Evolutionary conservation across 2,113 vertebrate genomes (phyloP), one percentile per base, ranked within the genome.

Genomic region (Sclerurus mexicanus): DNA sequence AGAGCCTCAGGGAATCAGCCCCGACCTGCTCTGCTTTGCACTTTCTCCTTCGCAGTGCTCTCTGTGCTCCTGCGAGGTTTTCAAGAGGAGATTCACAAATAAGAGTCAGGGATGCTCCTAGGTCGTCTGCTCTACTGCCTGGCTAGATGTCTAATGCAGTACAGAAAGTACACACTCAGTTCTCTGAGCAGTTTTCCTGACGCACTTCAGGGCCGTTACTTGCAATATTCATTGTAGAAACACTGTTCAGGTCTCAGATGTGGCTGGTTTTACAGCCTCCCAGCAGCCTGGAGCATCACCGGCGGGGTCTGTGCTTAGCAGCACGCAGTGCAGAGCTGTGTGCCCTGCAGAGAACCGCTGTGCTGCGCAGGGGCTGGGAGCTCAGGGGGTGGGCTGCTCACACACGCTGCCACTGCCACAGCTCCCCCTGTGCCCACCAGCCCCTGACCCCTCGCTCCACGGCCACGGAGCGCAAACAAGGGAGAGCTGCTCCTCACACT

Each of bases 301-400:
- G 14, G 5, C 37, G 39, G 31, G 59, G 4, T 10, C 47, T n/a
- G 83, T 74, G 63, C 68, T n/a, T 22, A 40, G 82, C 63, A 30
- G 72, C 49, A 10, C 11, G n/a, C 49, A 69, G 3, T 12, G 67
- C 40, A 44, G 46, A 66, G 7, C 64, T 18, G 37, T 33, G 3
- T 8, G 42, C 47, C 39, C 4, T 1, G 31, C 75, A 75, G 83
- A 37, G 42, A 40, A 40, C 35, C n/a, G n/a, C n/a, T 55, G 81
- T 31, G 1, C 37, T 1, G 35, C 3, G 0, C 37, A 30, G 76
- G 15, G 30, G 2, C 39, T 12, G 46, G 1, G 52, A 86, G 67
- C 8, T 0, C 18, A 31, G 55, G 10, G 24, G 24, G n/a, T 49
- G 93, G 80, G 89, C 87, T 82, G 72, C 50, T 49, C 37, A 8